These are phyloP conservation scores for Drosophila parabipectinata DNA, from an alignment of 1,140 invertebrate genomes.

Conservation along the genomic window DNA sequence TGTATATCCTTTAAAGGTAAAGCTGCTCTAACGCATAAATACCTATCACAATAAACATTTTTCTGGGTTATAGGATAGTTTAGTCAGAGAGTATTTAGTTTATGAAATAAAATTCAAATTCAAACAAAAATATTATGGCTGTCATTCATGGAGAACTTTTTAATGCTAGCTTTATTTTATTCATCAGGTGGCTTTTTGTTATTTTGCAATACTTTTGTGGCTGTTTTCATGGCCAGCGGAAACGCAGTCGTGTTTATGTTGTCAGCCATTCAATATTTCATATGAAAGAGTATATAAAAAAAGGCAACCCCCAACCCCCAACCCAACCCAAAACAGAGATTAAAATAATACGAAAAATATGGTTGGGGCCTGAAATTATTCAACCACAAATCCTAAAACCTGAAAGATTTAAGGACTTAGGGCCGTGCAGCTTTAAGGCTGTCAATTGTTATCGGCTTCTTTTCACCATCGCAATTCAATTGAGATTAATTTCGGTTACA, in stretches of 20 bases:
- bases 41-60: neutral
- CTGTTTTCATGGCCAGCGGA: slow-evolving; percentile 4
- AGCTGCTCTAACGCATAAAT: neutral
- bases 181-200: slow-evolving; percentile 11
- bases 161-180: neutral
- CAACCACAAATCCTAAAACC: neutral
- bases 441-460: slow-evolving; percentile 12
- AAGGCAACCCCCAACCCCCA: neutral
- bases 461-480: slow-evolving; percentile 32
- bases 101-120: neutral
- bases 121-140: neutral
- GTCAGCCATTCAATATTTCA: slow-evolving; percentile 45
- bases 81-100: neutral
- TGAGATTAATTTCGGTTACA: slow-evolving; percentile 56
- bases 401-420: neutral
- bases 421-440: slow-evolving; percentile 3
- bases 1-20: neutral
- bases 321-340: neutral
- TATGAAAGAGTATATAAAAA: slow-evolving; percentile 27
- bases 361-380: neutral
- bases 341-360: slow-evolving; percentile 1
- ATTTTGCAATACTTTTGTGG: slow-evolving; percentile 27
- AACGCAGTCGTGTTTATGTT: neutral
- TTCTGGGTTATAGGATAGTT: neutral
- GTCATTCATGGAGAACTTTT: neutral